Evolutionary conservation across 2,113 vertebrate genomes (phyloP).

Genomic region (Callipepla squamata): DNA sequence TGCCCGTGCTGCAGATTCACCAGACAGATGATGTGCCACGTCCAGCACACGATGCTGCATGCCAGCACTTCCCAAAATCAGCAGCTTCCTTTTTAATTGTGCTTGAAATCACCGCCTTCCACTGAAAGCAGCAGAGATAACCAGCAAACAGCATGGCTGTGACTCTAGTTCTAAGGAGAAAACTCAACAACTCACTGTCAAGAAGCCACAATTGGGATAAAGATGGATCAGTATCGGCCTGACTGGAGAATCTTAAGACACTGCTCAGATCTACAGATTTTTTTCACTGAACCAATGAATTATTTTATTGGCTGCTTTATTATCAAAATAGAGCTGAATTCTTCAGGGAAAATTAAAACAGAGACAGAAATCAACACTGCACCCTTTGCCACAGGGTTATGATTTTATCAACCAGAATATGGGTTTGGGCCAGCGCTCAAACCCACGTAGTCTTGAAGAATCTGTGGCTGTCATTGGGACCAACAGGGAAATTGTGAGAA

Average conservation of each 20-base stretch:
- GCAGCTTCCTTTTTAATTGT: not conserved
- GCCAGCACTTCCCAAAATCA: not conserved
- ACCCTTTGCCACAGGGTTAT: not conserved
- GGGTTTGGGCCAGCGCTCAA: not conserved
- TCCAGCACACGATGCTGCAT: not conserved
- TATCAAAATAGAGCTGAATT: not conserved
- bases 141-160: not conserved
- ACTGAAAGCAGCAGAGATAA: not conserved
- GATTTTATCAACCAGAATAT: not conserved
- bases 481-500: not conserved
- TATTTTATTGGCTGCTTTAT: not conserved
- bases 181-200: not conserved
- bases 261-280: not conserved
- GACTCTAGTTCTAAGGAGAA: not conserved
- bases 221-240: not conserved
- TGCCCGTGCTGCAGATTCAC: not conserved
- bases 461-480: not conserved
- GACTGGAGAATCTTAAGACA: not conserved
- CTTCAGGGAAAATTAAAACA: not conserved
- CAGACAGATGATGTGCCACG: rapidly evolving
- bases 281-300: not conserved
- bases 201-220: not conserved
- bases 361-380: not conserved
- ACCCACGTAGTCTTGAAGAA: not conserved
- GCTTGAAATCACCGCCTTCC: not conserved